Percentiles rank a stretch among this genome's conserved stretches.
phyloP scores from a whole-genome alignment of 1,140 invertebrate species.

The Oreohelix idahoensis region DNA sequence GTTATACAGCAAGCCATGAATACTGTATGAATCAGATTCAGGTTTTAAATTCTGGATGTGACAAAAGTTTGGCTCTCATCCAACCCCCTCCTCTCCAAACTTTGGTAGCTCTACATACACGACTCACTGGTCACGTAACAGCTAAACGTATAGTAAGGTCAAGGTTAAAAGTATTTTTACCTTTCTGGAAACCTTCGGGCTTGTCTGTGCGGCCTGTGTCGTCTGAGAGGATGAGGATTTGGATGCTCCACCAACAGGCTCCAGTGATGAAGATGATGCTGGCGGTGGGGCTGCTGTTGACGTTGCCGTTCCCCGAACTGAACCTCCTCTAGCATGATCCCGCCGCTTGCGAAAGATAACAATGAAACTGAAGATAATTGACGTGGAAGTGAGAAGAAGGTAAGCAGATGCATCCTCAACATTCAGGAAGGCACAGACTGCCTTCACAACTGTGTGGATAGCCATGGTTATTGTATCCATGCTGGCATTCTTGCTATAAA shows the following conservation, averaged over 20 bases:
- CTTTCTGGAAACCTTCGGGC: constrained; percentile 59
- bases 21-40: too few relatives aligned
- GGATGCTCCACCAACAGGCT: not conserved
- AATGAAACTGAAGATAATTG: constrained; percentile 46
- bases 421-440: not conserved
- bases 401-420: constrained; percentile 19
- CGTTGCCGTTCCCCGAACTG: constrained; percentile 44
- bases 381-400: constrained; percentile 44
- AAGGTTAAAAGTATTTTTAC: too few relatives aligned
- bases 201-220: constrained; percentile 54
- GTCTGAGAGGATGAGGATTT: constrained; percentile 52
- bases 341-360: constrained; percentile 60
- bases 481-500: not conserved
- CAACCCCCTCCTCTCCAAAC: too few relatives aligned
- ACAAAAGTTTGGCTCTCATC: too few relatives aligned
- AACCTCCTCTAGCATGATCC: constrained; percentile 48
- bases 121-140: too few relatives aligned
- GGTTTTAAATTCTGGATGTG: too few relatives aligned
- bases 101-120: too few relatives aligned
- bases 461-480: not conserved
- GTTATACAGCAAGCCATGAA: too few relatives aligned
- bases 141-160: too few relatives aligned
- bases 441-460: not conserved
- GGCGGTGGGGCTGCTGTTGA: not conserved
- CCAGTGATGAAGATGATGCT: not conserved